A percentile compares a stretch with the other conserved stretches of the same genome.
Conservation (phyloP, 2,888 invertebrate genomes). For the Dioctria linearis region DNA sequence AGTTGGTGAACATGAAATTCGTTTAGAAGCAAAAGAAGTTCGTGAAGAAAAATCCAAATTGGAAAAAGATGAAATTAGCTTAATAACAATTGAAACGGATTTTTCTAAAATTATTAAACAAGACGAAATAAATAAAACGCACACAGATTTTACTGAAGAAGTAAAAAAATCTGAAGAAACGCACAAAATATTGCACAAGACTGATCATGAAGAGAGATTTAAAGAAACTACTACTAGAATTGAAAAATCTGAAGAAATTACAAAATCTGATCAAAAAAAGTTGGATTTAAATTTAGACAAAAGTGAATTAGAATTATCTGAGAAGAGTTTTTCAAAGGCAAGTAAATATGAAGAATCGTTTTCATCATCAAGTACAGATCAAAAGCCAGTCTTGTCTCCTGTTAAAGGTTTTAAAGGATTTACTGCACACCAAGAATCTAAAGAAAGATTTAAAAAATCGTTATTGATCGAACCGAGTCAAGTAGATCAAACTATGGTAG, state of each 20-base stretch:
- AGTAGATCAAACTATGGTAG: constrained; percentile 75
- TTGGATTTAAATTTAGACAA: constrained; percentile 67
- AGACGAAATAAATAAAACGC: constrained; percentile 5
- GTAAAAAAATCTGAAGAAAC: constrained; percentile 1
- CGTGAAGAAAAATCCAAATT: not conserved
- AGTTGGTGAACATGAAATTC: constrained; percentile 41
- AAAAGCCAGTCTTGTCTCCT: constrained; percentile 71
- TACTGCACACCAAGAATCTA: constrained; percentile 51
- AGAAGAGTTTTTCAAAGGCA: constrained; percentile 61
- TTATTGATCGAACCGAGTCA: constrained; percentile 70
- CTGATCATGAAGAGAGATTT: not conserved
- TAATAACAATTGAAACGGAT: constrained; percentile 8
- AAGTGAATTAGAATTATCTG: constrained; percentile 69
- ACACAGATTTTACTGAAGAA: not conserved
- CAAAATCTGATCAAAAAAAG: constrained; percentile 57
- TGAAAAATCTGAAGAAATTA: constrained; percentile 37
- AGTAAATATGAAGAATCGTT: constrained; percentile 55
- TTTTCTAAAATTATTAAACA: constrained; percentile 20
- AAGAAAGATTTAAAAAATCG: constrained; percentile 67
- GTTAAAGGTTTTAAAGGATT: constrained; percentile 69
- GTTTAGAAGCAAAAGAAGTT: not conserved
- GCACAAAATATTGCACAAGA: constrained; percentile 22
- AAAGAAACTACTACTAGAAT: constrained; percentile 33
- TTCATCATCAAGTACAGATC: constrained; percentile 61
- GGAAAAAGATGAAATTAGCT: not conserved